A percentile compares a stretch with the other conserved stretches of the same genome.
phyloP scores from a whole-genome alignment of 2,888 invertebrate species.

The Macrophya alboannulata region DNA sequence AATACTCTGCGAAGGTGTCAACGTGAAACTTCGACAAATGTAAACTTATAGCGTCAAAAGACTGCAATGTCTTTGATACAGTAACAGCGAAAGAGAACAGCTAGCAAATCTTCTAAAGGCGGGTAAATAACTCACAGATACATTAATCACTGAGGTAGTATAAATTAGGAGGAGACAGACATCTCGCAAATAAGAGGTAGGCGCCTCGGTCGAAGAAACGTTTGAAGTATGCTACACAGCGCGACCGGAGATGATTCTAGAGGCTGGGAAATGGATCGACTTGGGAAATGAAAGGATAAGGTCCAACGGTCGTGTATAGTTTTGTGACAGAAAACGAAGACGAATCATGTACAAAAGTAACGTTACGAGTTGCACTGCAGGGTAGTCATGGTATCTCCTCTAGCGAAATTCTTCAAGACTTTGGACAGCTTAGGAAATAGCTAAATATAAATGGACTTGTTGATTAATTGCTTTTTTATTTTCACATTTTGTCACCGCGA shows the following conservation, averaged over 20 bases:
- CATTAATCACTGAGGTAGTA: constrained; percentile 50
- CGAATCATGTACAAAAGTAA: constrained; percentile 46
- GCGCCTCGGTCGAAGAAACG: constrained; percentile 35
- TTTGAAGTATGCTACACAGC: constrained; percentile 44
- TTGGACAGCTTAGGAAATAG: constrained; percentile 35
- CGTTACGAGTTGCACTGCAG: background rate
- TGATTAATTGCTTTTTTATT: constrained; percentile 42
- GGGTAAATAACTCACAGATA: constrained; percentile 8
- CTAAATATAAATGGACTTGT: constrained; percentile 43
- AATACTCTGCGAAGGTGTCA: background rate
- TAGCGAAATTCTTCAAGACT: constrained; percentile 41
- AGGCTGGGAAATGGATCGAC: constrained; percentile 52
- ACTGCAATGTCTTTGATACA: constrained; percentile 19
- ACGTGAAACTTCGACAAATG: constrained; percentile 7
- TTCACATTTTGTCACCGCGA: background rate
- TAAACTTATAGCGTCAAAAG: background rate
- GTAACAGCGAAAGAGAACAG: background rate
- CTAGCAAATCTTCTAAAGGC: constrained; percentile 31
- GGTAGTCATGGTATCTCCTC: background rate
- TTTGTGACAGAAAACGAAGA: constrained; percentile 53
- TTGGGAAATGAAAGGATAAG: constrained; percentile 53
- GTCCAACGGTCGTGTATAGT: constrained; percentile 37
- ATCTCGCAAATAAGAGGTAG: constrained; percentile 49
- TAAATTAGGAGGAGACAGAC: constrained; percentile 52
- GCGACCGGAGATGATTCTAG: constrained; percentile 50